These are phyloP conservation scores for Xestobium rufovillosum DNA, from an alignment of 2,888 invertebrate species.

Conservation along the genomic window DNA sequence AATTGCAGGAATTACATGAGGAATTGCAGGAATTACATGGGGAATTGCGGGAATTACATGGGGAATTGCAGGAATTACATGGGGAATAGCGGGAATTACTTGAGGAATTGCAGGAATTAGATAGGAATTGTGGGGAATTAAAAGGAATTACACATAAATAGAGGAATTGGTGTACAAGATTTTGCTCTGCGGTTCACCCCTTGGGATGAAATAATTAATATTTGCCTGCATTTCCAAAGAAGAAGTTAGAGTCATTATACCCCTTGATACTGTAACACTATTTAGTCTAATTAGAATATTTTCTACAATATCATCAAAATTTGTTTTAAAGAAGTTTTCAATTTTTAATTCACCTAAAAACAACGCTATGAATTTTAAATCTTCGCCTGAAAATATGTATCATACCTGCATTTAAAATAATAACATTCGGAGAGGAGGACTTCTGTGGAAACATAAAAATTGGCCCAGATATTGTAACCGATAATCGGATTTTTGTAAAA, in stretches of 20 bases:
- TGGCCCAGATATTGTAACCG: constrained; percentile 54
- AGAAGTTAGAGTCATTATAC: constrained; percentile 65
- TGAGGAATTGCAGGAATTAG: too few species aligned
- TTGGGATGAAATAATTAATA: too few species aligned
- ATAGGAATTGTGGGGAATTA: too few species aligned
- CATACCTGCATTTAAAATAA: constrained; percentile 66
- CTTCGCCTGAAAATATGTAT: not conserved
- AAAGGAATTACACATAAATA: too few species aligned
- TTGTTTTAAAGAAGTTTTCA: constrained; percentile 65
- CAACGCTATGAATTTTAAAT: not conserved
- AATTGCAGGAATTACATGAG: too few species aligned
- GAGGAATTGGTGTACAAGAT: too few species aligned
- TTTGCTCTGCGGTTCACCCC: too few species aligned
- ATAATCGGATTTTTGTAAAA: constrained; percentile 37
- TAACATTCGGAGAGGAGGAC: constrained; percentile 66
- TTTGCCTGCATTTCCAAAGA: constrained; percentile 66
- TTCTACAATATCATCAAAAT: constrained; percentile 51
- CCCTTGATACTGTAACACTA: constrained; percentile 59
- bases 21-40: too few species aligned
- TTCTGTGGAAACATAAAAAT: constrained; percentile 71
- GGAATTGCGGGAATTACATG: too few species aligned
- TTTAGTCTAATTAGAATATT: constrained; percentile 64
- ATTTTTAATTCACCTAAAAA: constrained; percentile 62
- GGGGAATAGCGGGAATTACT: too few species aligned
- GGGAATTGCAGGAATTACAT: too few species aligned